Evolutionary conservation across 2,888 invertebrate species (phyloP).

Genomic region (Pyrochroa serraticornis): DNA sequence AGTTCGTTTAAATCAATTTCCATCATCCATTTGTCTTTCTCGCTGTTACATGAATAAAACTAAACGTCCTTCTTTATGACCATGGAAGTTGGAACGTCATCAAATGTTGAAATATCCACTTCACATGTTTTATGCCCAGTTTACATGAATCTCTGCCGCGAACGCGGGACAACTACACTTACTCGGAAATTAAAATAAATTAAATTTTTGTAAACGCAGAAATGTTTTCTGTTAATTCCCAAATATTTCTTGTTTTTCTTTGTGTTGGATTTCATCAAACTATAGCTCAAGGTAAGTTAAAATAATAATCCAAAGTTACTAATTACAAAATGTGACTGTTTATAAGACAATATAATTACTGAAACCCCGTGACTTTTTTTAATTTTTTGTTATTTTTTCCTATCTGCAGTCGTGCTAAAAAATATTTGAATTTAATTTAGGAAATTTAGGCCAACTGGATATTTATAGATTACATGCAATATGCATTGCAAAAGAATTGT

Average conservation of each 20-base stretch:
- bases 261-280: not conserved
- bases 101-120: conserved; percentile 25
- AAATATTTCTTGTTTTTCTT: not conserved
- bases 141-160: conserved; percentile 13
- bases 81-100: conserved; percentile 27
- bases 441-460: too few species aligned
- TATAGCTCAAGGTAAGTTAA: conserved; percentile 1
- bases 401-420: not conserved
- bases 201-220: too few species aligned
- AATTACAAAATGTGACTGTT: not conserved
- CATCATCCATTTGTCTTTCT: too few species aligned
- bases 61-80: conserved; percentile 26
- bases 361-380: too few species aligned
- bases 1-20: too few species aligned
- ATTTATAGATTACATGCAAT: too few species aligned
- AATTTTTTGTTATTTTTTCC: not conserved
- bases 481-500: too few species aligned
- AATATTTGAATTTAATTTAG: too few species aligned
- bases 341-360: too few species aligned
- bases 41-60: too few species aligned
- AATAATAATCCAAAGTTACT: not conserved
- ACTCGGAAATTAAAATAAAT: not conserved
- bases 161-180: not conserved
- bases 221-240: too few species aligned
- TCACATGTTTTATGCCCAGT: conserved; percentile 18